Evolutionary conservation across 1,140 invertebrate species (phyloP).

Genomic region (Nilaparvata lugens): DNA sequence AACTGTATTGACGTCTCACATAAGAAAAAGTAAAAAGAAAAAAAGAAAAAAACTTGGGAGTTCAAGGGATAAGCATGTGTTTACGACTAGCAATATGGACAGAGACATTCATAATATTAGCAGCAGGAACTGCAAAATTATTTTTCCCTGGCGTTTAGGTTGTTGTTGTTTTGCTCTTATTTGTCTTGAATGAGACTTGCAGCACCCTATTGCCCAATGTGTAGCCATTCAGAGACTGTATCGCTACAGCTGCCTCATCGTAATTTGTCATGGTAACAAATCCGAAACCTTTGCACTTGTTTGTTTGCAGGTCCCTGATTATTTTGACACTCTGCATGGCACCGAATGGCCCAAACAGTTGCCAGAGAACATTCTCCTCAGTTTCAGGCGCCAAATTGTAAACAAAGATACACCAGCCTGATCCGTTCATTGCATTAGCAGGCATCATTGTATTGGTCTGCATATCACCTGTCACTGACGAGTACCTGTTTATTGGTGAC

Average conservation of each 20-base stretch:
- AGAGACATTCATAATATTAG: background rate
- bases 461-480: constrained; percentile 85
- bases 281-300: constrained; percentile 99
- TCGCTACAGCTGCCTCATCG: constrained; percentile 94
- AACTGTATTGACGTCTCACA: no score
- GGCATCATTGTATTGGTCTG: constrained; percentile 80
- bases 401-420: constrained; percentile 97
- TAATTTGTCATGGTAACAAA: constrained; percentile 99
- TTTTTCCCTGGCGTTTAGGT: constrained; percentile 42
- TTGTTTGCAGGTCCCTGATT: constrained; percentile 93
- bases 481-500: constrained; percentile 71
- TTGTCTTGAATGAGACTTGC: constrained; percentile 97
- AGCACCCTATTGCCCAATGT: constrained; percentile 93
- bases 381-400: constrained; percentile 98
- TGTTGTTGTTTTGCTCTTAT: constrained; percentile 84
- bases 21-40: no score
- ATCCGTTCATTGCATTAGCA: constrained; percentile 69
- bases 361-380: constrained; percentile 97
- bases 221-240: constrained; percentile 96
- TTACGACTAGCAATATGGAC: constrained; percentile 18
- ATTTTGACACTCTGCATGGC: constrained; percentile 98
- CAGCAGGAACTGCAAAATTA: background rate
- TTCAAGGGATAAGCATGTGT: no score
- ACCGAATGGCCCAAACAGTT: constrained; percentile 97
- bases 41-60: no score